phyloP scores from a whole-genome alignment of 2,113 vertebrate genomes.

The Syngnathus floridae region DNA sequence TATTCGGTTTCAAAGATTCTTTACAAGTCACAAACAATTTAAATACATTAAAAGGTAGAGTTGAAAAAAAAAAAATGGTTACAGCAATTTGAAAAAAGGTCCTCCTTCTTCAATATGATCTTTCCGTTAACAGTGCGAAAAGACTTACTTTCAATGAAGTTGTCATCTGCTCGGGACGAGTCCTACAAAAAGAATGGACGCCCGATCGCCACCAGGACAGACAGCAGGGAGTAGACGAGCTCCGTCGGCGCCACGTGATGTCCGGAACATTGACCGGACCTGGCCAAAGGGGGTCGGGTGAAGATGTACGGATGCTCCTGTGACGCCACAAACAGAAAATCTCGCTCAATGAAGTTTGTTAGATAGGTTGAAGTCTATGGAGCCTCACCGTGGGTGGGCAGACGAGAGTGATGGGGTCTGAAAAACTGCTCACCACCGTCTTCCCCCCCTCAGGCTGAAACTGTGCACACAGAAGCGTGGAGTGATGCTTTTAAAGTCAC shows the following conservation, averaged over 20 bases:
- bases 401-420: conserved; percentile 67
- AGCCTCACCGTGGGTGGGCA: conserved; percentile 70
- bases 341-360: too few species aligned
- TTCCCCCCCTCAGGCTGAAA: conserved; percentile 73
- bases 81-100: neutral
- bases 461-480: conserved; percentile 42
- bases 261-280: conserved; percentile 7
- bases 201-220: conserved; percentile 9
- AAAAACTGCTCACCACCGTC: conserved; percentile 64
- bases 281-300: conserved; percentile 53
- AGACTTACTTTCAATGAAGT: neutral
- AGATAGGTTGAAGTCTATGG: neutral
- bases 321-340: conserved; percentile 3
- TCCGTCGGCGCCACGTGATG: neutral
- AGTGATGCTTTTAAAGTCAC: neutral
- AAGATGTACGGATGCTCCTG: conserved; percentile 73
- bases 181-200: conserved; percentile 20
- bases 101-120: neutral
- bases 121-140: neutral
- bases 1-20: neutral
- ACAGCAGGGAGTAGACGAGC: conserved; percentile 20
- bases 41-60: neutral
- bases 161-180: neutral
- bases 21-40: neutral
- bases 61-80: neutral